Conservation (phyloP, 1,140 invertebrate genomes). For the Vollenhovia emeryi region DNA sequence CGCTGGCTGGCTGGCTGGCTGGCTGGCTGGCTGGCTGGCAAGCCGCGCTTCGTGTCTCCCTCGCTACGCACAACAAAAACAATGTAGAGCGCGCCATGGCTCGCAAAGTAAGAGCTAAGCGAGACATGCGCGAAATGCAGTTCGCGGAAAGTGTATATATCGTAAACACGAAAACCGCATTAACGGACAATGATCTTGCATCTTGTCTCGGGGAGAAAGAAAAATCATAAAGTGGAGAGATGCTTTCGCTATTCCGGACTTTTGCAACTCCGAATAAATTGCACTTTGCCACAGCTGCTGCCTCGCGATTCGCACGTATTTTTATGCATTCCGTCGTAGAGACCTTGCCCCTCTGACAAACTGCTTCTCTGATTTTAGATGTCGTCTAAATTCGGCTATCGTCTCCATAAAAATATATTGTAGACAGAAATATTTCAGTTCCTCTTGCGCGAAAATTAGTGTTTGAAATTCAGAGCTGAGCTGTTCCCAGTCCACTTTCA, state of each 20-base stretch:
- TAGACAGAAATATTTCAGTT: neutral
- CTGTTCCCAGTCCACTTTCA: neutral
- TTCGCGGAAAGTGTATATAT: neutral
- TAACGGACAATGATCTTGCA: neutral
- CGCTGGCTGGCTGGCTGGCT: conserved; percentile 45
- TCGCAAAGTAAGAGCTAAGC: neutral
- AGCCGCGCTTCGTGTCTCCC: conserved; percentile 61
- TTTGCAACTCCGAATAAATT: conserved; percentile 2
- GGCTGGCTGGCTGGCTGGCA: conserved; percentile 53
- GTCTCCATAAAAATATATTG: neutral
- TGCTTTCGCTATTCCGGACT: neutral
- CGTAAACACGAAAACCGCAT: conserved; percentile 16
- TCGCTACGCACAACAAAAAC: conserved; percentile 35
- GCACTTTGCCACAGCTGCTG: too few relatives aligned
- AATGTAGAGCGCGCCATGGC: neutral
- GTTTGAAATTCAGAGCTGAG: neutral
- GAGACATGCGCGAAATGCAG: neutral
- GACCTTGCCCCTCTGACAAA: neutral
- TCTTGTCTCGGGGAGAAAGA: neutral
- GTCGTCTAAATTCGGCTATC: neutral
- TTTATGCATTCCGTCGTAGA: neutral
- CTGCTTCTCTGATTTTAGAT: neutral
- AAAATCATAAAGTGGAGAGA: neutral
- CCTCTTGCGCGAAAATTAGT: neutral
- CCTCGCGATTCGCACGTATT: neutral